Evolutionary conservation across 2,888 invertebrate genomes (phyloP), one percentile per base, ranked within the genome.

Genomic region (Leucophora obtusa): DNA sequence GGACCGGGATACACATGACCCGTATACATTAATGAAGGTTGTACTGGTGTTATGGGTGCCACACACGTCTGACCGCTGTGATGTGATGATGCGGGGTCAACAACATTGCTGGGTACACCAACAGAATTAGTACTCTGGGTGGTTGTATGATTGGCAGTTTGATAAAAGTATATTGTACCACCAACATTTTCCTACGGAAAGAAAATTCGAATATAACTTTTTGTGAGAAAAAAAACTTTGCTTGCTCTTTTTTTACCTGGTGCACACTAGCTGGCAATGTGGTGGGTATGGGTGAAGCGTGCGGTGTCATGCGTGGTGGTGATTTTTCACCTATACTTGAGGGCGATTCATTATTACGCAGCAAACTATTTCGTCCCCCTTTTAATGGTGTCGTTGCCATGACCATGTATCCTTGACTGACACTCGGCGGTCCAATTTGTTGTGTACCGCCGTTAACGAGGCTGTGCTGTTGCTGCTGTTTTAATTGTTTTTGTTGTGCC

Each of bases 101-200:
- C 89, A 17, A 89, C 85, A 66, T 83, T 86, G 78, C 86, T 86
- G 82, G 87, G 88, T 62, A 87, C 75, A 28, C 69, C 81, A 65
- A 87, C 88, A 38, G 87, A 85, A 83, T 86, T 90, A 83, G 84
- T 87, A 63, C 85, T 88, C 84, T 89, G 90, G 74, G 91, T 88
- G 84, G 91, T 91, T 82, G 91, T 87, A 82, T 90, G 90, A 85
- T 92, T 93, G 78, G 92, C 90, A 79, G 94, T 93, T 47, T 95
- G 93, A 90, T 97, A 98, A 91, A 97, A 98, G 90, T 98, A 98
- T 62, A 98, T 98, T 15, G 98, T 98, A 28, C 98, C 98, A 72
- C 97, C 97, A 82, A 96, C 96, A 92, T 96, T 96, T 91, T 96
- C 96, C 94, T 96, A 91, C 69, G 91, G 85, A 83, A 83, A 62